Conservation (phyloP, 2,113 vertebrate species). For the Stercorarius parasiticus region DNA sequence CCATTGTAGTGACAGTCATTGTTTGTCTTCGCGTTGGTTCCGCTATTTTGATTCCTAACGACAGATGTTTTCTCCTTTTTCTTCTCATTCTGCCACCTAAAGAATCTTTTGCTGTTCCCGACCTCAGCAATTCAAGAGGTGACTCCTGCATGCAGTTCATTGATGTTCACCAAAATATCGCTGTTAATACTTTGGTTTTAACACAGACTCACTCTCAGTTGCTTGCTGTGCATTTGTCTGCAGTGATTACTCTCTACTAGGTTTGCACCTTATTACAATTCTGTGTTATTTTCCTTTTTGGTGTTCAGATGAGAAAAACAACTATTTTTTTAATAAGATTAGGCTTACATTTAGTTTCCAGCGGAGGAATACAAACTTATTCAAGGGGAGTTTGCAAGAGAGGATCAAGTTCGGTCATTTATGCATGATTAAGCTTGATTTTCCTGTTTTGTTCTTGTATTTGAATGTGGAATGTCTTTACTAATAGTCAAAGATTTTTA, state of each 20-base stretch:
- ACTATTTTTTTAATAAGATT: neutral
- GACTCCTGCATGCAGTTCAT: constrained; percentile 85
- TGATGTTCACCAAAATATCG: constrained; percentile 64
- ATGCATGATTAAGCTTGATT: constrained; percentile 57
- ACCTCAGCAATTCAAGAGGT: constrained; percentile 99
- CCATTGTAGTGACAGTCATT: neutral
- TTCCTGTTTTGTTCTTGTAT: neutral
- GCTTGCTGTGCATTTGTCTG: constrained; percentile 37
- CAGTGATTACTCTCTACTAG: constrained; percentile 2
- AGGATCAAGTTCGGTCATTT: neutral
- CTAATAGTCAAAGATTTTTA: constrained; percentile 14
- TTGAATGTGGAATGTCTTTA: constrained; percentile 51
- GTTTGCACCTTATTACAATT: neutral
- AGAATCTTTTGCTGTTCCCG: constrained; percentile 98
- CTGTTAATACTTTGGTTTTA: constrained; percentile 16
- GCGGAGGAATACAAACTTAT: neutral
- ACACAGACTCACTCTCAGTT: constrained; percentile 15
- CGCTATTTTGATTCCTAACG: constrained; percentile 74
- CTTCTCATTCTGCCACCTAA: constrained; percentile 81
- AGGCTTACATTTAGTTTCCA: neutral
- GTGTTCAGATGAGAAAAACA: neutral
- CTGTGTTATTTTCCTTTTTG: neutral
- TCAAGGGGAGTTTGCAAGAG: neutral
- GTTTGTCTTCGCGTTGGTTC: constrained; percentile 42
- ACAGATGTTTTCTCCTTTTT: constrained; percentile 80